A percentile compares a stretch with the other conserved stretches of the same genome.
phyloP scores from a whole-genome alignment of 2,113 vertebrate species.

The Sylvia atricapilla region DNA sequence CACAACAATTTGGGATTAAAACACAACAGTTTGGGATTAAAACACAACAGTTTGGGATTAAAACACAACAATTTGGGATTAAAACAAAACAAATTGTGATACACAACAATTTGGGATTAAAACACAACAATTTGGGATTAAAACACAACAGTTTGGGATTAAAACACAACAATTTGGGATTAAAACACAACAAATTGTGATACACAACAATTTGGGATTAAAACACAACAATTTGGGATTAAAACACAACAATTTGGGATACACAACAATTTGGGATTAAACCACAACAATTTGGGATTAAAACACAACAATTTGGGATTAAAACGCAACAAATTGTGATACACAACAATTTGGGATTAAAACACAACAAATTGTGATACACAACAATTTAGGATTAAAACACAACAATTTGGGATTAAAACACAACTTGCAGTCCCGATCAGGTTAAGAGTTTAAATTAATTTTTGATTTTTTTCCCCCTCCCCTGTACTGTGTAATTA shows the following conservation, averaged over 20 bases:
- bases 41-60: too few species aligned
- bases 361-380: not conserved
- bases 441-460: constrained; percentile 46
- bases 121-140: constrained; percentile 54
- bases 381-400: constrained; percentile 57
- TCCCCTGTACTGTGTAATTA: constrained; percentile 51
- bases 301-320: too few species aligned
- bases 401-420: constrained; percentile 56
- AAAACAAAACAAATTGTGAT: too few species aligned
- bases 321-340: too few species aligned
- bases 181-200: too few species aligned
- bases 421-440: constrained; percentile 38
- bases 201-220: too few species aligned
- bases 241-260: constrained; percentile 52
- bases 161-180: too few species aligned
- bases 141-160: not conserved
- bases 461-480: not conserved
- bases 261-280: too few species aligned
- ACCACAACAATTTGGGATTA: too few species aligned
- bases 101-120: constrained; percentile 55
- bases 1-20: constrained; percentile 56
- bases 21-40: too few species aligned
- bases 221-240: constrained; percentile 48
- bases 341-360: too few species aligned
- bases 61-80: too few species aligned